phyloP scores from a whole-genome alignment of 2,888 invertebrate species.

The Eupsilia transversa region DNA sequence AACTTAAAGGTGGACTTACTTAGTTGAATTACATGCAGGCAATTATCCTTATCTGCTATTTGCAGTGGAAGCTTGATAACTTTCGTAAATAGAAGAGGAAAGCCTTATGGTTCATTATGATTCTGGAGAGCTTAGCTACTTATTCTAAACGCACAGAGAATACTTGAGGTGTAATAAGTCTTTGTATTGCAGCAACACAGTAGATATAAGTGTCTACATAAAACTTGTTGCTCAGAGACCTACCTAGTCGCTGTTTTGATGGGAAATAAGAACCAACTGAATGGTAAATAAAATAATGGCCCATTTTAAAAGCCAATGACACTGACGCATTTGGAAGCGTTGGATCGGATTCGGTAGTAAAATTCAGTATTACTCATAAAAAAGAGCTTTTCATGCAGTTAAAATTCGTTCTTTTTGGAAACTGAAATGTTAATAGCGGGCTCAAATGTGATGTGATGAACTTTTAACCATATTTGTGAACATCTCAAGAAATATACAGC shows the following conservation, averaged over 20 bases:
- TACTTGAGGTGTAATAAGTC: slow-evolving; percentile 31
- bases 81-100: slow-evolving; percentile 53
- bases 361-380: slow-evolving; percentile 63
- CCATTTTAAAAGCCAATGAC: slow-evolving; percentile 63
- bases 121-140: slow-evolving; percentile 48
- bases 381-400: slow-evolving; percentile 36
- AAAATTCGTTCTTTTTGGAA: slow-evolving; percentile 41
- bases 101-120: slow-evolving; percentile 37
- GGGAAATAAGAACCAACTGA: slow-evolving; percentile 34
- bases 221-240: slow-evolving; percentile 13
- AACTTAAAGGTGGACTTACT: slow-evolving; percentile 19
- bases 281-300: slow-evolving; percentile 44
- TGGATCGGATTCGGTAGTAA: slow-evolving; percentile 64
- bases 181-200: slow-evolving; percentile 20
- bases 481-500: slow-evolving; percentile 1
- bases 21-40: slow-evolving; percentile 24
- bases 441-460: slow-evolving; percentile 17
- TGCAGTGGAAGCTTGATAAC: slow-evolving; percentile 33
- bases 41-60: slow-evolving; percentile 24
- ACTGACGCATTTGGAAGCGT: slow-evolving; percentile 54
- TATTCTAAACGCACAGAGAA: slow-evolving; percentile 42
- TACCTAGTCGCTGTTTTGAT: slow-evolving; percentile 11
- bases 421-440: slow-evolving; percentile 37
- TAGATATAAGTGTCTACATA: slow-evolving; percentile 42
- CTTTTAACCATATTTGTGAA: slow-evolving; percentile 22